Base-by-base conservation (phyloP, 2,888 invertebrate genomes). In the Gastrophysa polygoni region DNA sequence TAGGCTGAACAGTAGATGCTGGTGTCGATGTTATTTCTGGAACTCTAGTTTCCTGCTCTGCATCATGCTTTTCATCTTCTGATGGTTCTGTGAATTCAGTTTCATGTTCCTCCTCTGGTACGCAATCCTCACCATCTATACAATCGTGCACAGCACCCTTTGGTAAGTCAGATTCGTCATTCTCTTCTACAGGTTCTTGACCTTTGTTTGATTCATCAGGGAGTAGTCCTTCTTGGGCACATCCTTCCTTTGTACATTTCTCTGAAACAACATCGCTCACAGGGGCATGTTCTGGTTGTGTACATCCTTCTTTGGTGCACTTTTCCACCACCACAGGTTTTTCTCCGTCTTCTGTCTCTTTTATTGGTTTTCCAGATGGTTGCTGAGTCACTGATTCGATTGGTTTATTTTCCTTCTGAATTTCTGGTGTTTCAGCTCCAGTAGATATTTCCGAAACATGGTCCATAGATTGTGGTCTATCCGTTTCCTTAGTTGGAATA, bases 401-500 rank as follows among this genome's bases (percentile, higher is more conserved):
- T 28, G 50, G 50, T 29, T 50, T 16, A 6, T 7, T 16, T 49
- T 16, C 7, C 38, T 52, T 52, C n/a, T 52, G 14, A 3, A 52
- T 16, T 38, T 52, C 52, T 20, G 20, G 20, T 1, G 21, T 24
- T 6, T 38, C 52, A 21, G 38, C 4, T 52, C 38, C 20, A 7
- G 51, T 11, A 46, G 32, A 34, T 34, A 64, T 66, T 64, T 74
- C 74, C 47, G 69, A 68, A 29, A 73, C 66, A 54, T 74, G 73
- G 59, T 74, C 72, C 72, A 72, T 74, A 14, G 73, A 68, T 57
- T 70, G 66, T 14, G 71, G 72, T 57, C 67, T 66, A 62, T 73
- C 69, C 51, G 74, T 71, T 58, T 71, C 73, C 49, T 70, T 72
- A 1, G 65, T 63, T 38, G 67, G 57, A 24, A 67, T 70, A 64